Conservation (phyloP, 1,140 invertebrate species). For the Drosophila biarmipes region DNA sequence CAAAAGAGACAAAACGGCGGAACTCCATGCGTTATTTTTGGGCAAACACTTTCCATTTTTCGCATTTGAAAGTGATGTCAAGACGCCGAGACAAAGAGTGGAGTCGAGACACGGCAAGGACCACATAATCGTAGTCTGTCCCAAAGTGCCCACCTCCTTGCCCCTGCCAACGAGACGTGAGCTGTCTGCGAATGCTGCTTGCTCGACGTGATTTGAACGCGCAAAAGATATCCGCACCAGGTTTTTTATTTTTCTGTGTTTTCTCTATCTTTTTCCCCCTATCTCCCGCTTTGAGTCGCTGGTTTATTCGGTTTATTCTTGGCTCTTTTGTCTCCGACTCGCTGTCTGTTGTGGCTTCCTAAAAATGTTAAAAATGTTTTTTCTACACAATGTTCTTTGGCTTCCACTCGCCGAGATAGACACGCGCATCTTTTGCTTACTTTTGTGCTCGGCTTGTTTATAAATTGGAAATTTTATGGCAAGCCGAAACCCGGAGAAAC, state of each 20-base stretch:
- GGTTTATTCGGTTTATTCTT: conserved; percentile 48
- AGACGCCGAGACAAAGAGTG: conserved; percentile 15
- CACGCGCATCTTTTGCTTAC: conserved; percentile 64
- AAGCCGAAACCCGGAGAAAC: conserved; percentile 21
- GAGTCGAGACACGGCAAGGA: conserved; percentile 38
- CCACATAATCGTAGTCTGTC: conserved; percentile 39
- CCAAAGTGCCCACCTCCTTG: background rate
- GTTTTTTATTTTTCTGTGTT: conserved; percentile 3
- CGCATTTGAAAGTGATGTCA: conserved; percentile 20
- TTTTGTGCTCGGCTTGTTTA: conserved; percentile 58
- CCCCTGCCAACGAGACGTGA: conserved; percentile 42
- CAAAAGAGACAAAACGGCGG: background rate
- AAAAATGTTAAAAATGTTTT: conserved; percentile 47
- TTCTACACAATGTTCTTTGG: conserved; percentile 56
- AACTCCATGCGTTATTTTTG: conserved; percentile 8
- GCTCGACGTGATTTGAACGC: conserved; percentile 67
- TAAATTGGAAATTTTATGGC: conserved; percentile 72
- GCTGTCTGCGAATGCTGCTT: conserved; percentile 55
- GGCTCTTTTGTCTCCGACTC: conserved; percentile 54
- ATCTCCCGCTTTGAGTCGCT: conserved; percentile 10
- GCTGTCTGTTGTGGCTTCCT: conserved; percentile 29
- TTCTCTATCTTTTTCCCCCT: background rate
- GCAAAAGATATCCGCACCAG: conserved; percentile 62
- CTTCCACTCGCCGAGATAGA: conserved; percentile 35
- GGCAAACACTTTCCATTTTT: conserved; percentile 60